Conservation (phyloP, 2,888 invertebrate genomes). For the Macrophya annulata region DNA sequence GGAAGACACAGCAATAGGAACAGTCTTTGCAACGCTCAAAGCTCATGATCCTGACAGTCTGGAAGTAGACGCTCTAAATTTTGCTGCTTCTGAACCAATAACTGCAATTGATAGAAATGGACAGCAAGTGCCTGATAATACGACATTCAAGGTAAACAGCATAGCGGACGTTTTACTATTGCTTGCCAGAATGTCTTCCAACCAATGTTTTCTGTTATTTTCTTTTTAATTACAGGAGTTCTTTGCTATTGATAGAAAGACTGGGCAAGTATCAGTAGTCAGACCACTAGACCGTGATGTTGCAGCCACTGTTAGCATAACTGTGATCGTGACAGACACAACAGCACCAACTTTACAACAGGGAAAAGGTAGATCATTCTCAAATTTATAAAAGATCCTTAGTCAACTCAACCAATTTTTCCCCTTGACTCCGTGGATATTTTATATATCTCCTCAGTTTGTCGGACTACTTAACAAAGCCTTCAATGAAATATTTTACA, state of each 20-base stretch:
- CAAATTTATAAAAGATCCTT: not conserved
- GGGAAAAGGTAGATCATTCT: slow-evolving; percentile 84
- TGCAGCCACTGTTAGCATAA: slow-evolving; percentile 89
- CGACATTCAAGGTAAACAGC: slow-evolving; percentile 74
- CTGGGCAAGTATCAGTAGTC: slow-evolving; percentile 85
- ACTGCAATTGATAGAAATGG: slow-evolving; percentile 92
- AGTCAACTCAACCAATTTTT: too few species aligned
- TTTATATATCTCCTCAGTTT: too few species aligned
- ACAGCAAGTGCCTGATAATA: slow-evolving; percentile 83
- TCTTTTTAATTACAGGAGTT: slow-evolving; percentile 81
- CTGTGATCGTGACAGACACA: slow-evolving; percentile 90
- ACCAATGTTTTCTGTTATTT: not conserved
- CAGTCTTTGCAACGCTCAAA: slow-evolving; percentile 86
- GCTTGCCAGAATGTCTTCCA: not conserved
- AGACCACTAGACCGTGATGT: slow-evolving; percentile 84
- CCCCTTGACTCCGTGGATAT: too few species aligned
- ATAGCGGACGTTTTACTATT: not conserved
- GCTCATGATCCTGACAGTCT: slow-evolving; percentile 92
- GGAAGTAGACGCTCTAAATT: slow-evolving; percentile 85
- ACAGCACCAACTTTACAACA: slow-evolving; percentile 90
- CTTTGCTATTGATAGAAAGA: slow-evolving; percentile 84
- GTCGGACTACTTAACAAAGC: too few species aligned
- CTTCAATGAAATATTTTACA: too few species aligned
- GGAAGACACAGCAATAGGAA: slow-evolving; percentile 89
- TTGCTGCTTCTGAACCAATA: slow-evolving; percentile 86